Percentiles rank a stretch among this genome's conserved stretches.
Conservation (phyloP, 2,888 invertebrate species). For the Chrysina gloriosa region DNA sequence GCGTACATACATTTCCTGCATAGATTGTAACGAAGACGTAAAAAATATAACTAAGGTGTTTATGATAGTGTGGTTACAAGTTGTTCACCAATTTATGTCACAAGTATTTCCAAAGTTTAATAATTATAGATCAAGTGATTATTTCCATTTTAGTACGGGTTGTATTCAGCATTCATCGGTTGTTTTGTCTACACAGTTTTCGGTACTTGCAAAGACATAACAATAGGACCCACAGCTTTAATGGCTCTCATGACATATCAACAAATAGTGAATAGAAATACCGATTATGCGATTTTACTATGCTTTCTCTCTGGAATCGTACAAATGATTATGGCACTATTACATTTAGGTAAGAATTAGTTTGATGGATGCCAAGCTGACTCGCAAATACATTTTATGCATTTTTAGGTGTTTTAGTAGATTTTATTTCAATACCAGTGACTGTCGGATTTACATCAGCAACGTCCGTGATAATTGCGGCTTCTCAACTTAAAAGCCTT, state of each 20-base stretch:
- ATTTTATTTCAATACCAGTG: conserved; percentile 91
- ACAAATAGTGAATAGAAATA: conserved; percentile 76
- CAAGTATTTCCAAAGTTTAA: too few relatives aligned
- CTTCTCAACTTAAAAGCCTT: conserved; percentile 83
- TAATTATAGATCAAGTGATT: background rate
- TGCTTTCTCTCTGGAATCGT: conserved; percentile 86
- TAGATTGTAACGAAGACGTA: background rate
- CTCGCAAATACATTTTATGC: background rate
- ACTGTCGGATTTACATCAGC: conserved; percentile 92
- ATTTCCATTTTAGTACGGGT: conserved; percentile 79
- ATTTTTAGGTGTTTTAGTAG: conserved; percentile 81
- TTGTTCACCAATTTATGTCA: too few relatives aligned
- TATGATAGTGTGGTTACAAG: too few relatives aligned
- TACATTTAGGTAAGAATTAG: conserved; percentile 78
- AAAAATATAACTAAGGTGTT: background rate
- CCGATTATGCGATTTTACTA: conserved; percentile 84
- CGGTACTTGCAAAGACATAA: conserved; percentile 89
- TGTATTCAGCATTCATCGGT: conserved; percentile 95
- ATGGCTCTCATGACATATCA: conserved; percentile 92
- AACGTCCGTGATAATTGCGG: conserved; percentile 89
- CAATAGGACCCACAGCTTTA: conserved; percentile 93
- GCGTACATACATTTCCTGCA: too few relatives aligned
- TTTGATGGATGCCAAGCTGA: background rate
- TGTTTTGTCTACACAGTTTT: conserved; percentile 92
- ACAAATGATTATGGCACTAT: conserved; percentile 83